Percentiles rank a stretch among this genome's conserved stretches.
These are phyloP conservation scores for Bubo bubo DNA, from an alignment of 2,113 vertebrate genomes.

Conservation along the genomic window DNA sequence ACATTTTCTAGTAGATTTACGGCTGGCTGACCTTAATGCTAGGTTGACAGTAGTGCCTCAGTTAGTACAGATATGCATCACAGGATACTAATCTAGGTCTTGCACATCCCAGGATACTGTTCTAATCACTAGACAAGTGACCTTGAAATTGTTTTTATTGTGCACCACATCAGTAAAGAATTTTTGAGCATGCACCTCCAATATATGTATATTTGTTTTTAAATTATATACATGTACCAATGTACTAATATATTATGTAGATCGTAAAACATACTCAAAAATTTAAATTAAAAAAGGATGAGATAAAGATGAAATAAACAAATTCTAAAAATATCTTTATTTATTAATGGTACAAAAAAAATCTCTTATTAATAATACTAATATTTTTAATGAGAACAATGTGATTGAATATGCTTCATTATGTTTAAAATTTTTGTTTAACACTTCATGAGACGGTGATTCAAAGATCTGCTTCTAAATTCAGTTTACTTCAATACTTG, in stretches of 20 bases:
- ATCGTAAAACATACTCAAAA: not conserved
- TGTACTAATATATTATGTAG: not conserved
- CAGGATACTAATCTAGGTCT: not conserved
- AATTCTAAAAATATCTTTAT: not conserved
- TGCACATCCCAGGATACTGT: not conserved
- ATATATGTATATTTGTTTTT: not conserved
- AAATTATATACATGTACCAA: not conserved
- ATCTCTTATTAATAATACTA: not conserved
- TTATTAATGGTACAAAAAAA: not conserved
- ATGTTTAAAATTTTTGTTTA: not conserved
- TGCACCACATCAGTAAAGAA: not conserved
- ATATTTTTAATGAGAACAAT: not conserved
- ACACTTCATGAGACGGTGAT: not conserved
- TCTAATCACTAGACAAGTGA: not conserved
- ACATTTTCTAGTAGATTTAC: not conserved
- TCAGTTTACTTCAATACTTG: not conserved
- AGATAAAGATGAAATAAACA: not conserved
- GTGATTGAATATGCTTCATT: not conserved
- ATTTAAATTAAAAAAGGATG: not conserved
- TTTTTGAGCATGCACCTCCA: fast-evolving
- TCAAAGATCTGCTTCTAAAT: not conserved
- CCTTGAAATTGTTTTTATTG: not conserved
- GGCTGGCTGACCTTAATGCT: not conserved
- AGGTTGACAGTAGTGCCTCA: not conserved
- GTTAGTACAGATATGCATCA: not conserved